Base-by-base conservation (phyloP, 1,140 invertebrate species). In the Zaprionus camerounensis region DNA sequence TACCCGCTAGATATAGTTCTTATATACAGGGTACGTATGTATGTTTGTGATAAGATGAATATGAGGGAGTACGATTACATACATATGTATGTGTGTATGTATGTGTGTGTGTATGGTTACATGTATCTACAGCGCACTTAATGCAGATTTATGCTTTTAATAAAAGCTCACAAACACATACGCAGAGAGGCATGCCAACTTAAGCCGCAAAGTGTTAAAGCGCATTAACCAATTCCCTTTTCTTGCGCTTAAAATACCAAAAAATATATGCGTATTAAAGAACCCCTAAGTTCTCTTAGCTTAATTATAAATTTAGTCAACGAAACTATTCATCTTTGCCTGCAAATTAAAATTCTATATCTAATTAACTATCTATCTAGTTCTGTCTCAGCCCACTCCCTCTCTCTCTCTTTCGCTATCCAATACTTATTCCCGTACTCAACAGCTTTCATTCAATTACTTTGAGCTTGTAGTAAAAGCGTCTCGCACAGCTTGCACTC, bases 71-170 rank as follows among this genome's bases (percentile, higher is more conserved):
- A 26, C 51, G 74, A 49, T 69, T 51, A 56, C 56, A 55, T 58
- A 79, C 31, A 58, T 26, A 12, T 24, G 24, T 12, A 66, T 68
- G 38, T 46, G 5, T 41, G 38, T 4, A 24, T 3, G 2, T 24
- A 24, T 41, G 59, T 73, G 56, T 17, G 2, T 46, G n/a, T 46
- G n/a, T 51, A 24, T 24, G 46, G 20, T 46, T 12, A 68, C 22
- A 76, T 66, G 59, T 80, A 64, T 65, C 51, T 51, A 59, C 49
- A 67, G 55, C 53, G 28, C 69, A 72, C 58, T 81, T 87, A 87
- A 87, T 87, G 83, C 81, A 87, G 83, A 87, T 88, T 87, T 87
- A 87, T 87, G 84, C 81, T 83, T 87, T 87, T 87, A 87, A 88
- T 88, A 87, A 87, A 77, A 72, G 49, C 56, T 36, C 65, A 22